Evolutionary conservation across 2,888 invertebrate species (phyloP).

Genomic region (Creontiades dilutus): DNA sequence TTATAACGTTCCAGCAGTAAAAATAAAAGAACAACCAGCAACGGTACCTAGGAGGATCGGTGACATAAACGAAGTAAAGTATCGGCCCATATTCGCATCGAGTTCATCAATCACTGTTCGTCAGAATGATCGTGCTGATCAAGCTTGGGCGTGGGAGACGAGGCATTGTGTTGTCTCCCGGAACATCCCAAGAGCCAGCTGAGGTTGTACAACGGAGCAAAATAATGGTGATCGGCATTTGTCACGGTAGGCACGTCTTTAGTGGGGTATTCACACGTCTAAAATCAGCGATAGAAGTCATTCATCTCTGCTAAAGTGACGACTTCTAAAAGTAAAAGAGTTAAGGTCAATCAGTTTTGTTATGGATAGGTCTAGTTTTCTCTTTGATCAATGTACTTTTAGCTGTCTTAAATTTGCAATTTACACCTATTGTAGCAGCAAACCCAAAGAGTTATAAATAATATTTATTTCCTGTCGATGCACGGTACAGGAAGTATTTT

Average conservation of each 20-base stretch:
- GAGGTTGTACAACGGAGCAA: neutral
- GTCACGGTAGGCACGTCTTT: slow-evolving; percentile 25
- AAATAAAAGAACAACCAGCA: neutral
- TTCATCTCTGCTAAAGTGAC: no score
- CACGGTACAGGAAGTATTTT: no score
- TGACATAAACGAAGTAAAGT: slow-evolving; percentile 32
- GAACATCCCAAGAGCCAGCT: neutral
- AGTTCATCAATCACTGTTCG: slow-evolving; percentile 12
- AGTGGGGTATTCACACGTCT: slow-evolving; percentile 7
- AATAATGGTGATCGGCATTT: slow-evolving; percentile 19
- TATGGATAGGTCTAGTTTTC: no score
- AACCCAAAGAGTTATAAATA: no score
- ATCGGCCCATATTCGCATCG: neutral
- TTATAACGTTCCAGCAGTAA: neutral
- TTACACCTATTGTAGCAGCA: no score
- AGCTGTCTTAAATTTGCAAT: no score
- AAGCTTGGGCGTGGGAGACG: slow-evolving; percentile 12
- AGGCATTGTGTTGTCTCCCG: slow-evolving; percentile 15
- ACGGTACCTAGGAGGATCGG: neutral
- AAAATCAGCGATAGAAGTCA: neutral
- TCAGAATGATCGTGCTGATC: neutral
- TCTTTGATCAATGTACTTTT: no score
- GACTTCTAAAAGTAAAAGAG: no score
- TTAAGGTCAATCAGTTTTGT: no score
- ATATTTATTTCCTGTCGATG: no score